Evolutionary conservation across 2,113 vertebrate genomes (phyloP).

Genomic region (Bos indicus): DNA sequence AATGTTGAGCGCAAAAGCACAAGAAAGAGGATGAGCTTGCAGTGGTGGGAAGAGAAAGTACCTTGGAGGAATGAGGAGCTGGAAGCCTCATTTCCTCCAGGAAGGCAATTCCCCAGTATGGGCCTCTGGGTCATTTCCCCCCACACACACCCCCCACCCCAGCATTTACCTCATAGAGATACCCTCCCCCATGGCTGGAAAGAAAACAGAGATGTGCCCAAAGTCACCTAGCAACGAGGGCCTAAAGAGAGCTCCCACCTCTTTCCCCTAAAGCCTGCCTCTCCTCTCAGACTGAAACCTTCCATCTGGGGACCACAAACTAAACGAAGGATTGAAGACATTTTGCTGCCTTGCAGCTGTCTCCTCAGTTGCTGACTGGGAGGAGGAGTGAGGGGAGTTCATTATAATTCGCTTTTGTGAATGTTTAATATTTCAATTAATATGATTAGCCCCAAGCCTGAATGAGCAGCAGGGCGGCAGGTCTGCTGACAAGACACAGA

Average conservation of each 20-base stretch:
- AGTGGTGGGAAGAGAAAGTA: neutral
- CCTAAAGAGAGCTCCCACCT: neutral
- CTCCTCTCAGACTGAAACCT: neutral
- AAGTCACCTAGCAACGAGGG: neutral
- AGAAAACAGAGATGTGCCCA: neutral
- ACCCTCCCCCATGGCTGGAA: neutral
- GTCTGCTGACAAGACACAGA: slow-evolving; percentile 60
- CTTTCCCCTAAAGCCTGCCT: neutral
- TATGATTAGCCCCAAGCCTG: slow-evolving; percentile 59
- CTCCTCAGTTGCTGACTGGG: slow-evolving; percentile 7
- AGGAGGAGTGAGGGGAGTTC: slow-evolving; percentile 29
- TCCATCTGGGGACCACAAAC: neutral
- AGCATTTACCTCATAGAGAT: neutral
- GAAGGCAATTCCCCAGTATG: neutral
- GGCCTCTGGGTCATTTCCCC: neutral
- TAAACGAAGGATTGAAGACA: neutral
- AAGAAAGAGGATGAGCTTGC: neutral
- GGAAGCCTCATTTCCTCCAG: neutral
- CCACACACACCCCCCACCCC: neutral
- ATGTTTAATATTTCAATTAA: slow-evolving; percentile 73
- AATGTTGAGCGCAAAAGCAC: neutral
- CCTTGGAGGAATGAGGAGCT: neutral
- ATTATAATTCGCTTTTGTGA: slow-evolving; percentile 56
- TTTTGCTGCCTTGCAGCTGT: neutral
- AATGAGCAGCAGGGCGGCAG: slow-evolving; percentile 55